These are phyloP conservation scores for Scaeva pyrastri DNA, from an alignment of 2,888 invertebrate genomes.

Conservation along the genomic window DNA sequence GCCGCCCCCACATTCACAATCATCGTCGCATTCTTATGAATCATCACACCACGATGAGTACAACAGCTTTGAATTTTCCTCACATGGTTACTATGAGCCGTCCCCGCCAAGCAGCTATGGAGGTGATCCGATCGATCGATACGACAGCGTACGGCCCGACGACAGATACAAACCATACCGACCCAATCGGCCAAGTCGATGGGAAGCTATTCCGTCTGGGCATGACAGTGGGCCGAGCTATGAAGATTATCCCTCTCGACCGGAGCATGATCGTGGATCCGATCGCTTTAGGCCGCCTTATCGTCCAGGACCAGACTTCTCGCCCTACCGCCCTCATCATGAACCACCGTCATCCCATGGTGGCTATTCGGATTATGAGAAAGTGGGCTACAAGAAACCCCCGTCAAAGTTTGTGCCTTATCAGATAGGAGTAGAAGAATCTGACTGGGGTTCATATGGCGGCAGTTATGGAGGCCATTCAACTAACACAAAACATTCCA, in stretches of 20 bases:
- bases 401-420: slow-evolving; percentile 85
- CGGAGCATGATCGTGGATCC: slow-evolving; percentile 78
- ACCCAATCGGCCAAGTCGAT: slow-evolving; percentile 79
- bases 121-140: slow-evolving; percentile 81
- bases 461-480: slow-evolving; percentile 85
- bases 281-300: slow-evolving; percentile 81
- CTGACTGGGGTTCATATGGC: slow-evolving; percentile 87
- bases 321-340: slow-evolving; percentile 80
- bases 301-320: slow-evolving; percentile 80
- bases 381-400: slow-evolving; percentile 79
- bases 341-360: slow-evolving; percentile 79
- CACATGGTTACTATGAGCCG: slow-evolving; percentile 82
- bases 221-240: slow-evolving; percentile 82
- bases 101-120: slow-evolving; percentile 81
- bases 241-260: slow-evolving; percentile 79
- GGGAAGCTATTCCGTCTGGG: slow-evolving; percentile 81
- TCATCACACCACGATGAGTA: slow-evolving; percentile 80
- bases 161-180: slow-evolving; percentile 79
- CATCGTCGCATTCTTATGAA: slow-evolving; percentile 79
- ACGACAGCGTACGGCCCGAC: slow-evolving; percentile 79
- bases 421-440: slow-evolving; percentile 84
- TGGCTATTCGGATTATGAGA: slow-evolving; percentile 80
- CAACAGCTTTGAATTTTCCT: slow-evolving; percentile 81
- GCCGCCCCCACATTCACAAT: slow-evolving; percentile 79
- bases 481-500: slow-evolving; percentile 81